phyloP scores from a whole-genome alignment of 2,797 vertebrate species.

The Onychomys leucogaster region DNA sequence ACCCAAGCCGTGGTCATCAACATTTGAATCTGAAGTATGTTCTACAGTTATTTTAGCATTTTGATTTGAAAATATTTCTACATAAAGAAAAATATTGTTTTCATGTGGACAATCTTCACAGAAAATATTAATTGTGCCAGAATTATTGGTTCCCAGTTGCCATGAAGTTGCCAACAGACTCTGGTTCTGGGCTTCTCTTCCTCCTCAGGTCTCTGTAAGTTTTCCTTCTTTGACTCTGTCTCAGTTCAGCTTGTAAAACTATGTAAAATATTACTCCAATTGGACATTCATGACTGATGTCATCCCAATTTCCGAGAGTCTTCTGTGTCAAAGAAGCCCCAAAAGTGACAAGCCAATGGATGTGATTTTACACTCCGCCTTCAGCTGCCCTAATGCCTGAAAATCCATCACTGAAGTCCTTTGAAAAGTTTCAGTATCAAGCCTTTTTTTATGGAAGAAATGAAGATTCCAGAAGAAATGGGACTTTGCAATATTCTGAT shows the following conservation, averaged over 20 bases:
- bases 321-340: background rate
- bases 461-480: conserved; percentile 17
- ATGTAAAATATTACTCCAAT: background rate
- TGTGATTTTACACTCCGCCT: background rate
- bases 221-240: background rate
- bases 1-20: background rate
- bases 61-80: background rate
- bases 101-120: background rate
- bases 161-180: background rate
- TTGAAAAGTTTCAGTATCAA: background rate
- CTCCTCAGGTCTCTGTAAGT: background rate
- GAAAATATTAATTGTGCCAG: background rate
- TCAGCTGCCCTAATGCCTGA: background rate
- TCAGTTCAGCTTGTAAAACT: background rate
- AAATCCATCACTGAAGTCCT: background rate
- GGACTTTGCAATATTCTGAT: background rate
- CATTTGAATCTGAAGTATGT: background rate
- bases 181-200: too few species aligned
- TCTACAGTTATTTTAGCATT: background rate
- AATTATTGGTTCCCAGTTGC: background rate
- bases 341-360: background rate
- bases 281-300: background rate
- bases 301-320: background rate
- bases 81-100: background rate
- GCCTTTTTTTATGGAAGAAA: background rate